Base-by-base conservation (phyloP, 64 coral and sea anemone genomes). In the Cladopsammia gracilis region DNA sequence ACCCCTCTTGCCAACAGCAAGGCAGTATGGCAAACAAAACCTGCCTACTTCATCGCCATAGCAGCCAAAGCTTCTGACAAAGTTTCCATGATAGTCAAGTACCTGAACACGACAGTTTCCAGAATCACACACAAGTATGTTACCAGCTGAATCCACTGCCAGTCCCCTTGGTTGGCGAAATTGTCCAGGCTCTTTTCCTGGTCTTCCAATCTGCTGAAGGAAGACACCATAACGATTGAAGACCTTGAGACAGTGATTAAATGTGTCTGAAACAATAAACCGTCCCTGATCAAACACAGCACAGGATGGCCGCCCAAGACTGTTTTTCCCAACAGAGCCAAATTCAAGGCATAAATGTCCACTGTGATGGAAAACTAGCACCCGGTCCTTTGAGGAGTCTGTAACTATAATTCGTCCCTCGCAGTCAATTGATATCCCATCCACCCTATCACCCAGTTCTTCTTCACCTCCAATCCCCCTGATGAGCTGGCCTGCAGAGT, bases 181-280 rank as follows among this genome's bases (percentile, higher is more conserved):
- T 58, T 93, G 91, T 2, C 91, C 91, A 20, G 70, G 53, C 56
- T 60, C 75, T 59, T 14, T 88, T 61, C 91, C 91, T 4, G 84
- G 74, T 54, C 84, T 86, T 45, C 91, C 91, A 69, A 93, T 79
- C 26, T 88, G 72, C 58, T 70, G 74, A 19, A 80, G 49, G 70
- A 79, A 93, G 49, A 80, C 25, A 14, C 91, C 91, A 26, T 88
- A 73, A 15, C 87, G 65, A 70, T 93, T 87, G 48, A 79, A 93
- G 9, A 93, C 77, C 73, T 93, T 93, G 0, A 93, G 84, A 49
- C 91, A 93, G 75, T 93, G 84, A 24, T 93, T 88, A 20, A 93
- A 88, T 45, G 91, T 93, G 34, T 93, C 91, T 7, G 91, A 93
- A 4, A 93, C 91, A 64, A 93, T 84, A 88, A 88, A 93, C 3